phyloP scores from a whole-genome alignment of 2,113 vertebrate genomes.

The Seriola quinqueradiata region DNA sequence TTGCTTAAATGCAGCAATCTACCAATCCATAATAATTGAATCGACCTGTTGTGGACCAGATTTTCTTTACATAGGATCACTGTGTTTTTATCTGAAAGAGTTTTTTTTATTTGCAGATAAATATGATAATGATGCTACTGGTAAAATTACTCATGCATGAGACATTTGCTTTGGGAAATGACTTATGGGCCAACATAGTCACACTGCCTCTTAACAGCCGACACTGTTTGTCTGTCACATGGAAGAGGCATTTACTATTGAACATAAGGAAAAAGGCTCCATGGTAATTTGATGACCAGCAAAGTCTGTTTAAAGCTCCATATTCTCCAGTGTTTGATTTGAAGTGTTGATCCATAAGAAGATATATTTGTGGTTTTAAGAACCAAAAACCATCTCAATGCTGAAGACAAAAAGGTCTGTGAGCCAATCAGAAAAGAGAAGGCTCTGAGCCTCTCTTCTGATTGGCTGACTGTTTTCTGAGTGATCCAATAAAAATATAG shows the following conservation, averaged over 20 bases:
- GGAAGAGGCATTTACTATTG: not conserved
- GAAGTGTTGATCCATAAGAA: no score
- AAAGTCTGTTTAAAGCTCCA: not conserved
- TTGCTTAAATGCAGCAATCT: constrained; percentile 38
- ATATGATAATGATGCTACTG: constrained; percentile 4
- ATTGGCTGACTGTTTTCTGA: no score
- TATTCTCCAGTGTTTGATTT: no score
- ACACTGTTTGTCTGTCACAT: not conserved
- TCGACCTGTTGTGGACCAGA: not conserved
- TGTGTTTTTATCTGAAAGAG: constrained; percentile 16
- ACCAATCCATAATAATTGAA: constrained; percentile 39
- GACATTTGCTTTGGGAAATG: constrained; percentile 28
- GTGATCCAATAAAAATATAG: no score
- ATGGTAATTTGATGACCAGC: not conserved
- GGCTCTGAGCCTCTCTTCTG: no score
- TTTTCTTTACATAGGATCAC: constrained; percentile 6
- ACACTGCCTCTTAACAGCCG: not conserved
- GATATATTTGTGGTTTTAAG: no score
- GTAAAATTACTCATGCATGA: constrained; percentile 24
- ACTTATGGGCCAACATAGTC: constrained; percentile 2
- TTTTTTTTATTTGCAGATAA: constrained; percentile 7
- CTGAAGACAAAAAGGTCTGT: no score
- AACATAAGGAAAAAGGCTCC: not conserved
- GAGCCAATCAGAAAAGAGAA: no score
- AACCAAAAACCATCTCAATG: no score